Evolutionary conservation across 2,888 invertebrate genomes (phyloP).

Genomic region (Oscheius sp.): DNA sequence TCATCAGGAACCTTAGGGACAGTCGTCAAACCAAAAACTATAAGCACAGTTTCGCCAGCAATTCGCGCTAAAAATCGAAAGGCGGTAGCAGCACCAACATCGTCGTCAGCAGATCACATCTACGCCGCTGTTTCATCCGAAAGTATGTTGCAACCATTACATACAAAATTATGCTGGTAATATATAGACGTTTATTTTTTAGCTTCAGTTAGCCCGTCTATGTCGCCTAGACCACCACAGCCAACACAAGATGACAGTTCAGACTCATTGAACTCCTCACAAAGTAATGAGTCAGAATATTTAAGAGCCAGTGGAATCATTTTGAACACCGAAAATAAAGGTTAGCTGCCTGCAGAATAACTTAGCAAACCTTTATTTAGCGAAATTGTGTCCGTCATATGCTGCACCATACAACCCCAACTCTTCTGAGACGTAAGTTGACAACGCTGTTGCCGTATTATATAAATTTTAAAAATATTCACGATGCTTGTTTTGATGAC

Average conservation of each 20-base stretch:
- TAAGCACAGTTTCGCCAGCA: constrained; percentile 17
- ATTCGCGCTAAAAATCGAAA: constrained; percentile 20
- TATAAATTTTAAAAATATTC: too few relatives aligned
- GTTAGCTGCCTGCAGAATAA: not conserved
- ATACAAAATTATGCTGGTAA: too few relatives aligned
- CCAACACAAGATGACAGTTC: constrained; percentile 47
- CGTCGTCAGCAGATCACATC: constrained; percentile 24
- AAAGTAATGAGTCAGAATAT: constrained; percentile 47
- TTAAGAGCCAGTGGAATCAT: not conserved
- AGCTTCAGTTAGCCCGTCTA: constrained; percentile 29
- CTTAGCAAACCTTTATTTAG: too few relatives aligned
- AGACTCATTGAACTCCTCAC: constrained; percentile 61
- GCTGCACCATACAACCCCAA: constrained; percentile 64
- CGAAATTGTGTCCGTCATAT: constrained; percentile 64
- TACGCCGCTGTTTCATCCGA: constrained; percentile 25
- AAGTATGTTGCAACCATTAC: not conserved
- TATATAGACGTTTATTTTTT: too few relatives aligned
- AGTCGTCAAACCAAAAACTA: not conserved
- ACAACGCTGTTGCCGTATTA: too few relatives aligned
- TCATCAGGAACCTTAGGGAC: not conserved
- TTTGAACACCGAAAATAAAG: not conserved
- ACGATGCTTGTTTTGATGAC: not conserved
- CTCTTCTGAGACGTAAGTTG: constrained; percentile 62
- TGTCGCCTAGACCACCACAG: constrained; percentile 1
- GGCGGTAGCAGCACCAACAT: not conserved